Evolutionary conservation across 1,140 invertebrate genomes (phyloP).

Genomic region (Matsumurasca onukii): DNA sequence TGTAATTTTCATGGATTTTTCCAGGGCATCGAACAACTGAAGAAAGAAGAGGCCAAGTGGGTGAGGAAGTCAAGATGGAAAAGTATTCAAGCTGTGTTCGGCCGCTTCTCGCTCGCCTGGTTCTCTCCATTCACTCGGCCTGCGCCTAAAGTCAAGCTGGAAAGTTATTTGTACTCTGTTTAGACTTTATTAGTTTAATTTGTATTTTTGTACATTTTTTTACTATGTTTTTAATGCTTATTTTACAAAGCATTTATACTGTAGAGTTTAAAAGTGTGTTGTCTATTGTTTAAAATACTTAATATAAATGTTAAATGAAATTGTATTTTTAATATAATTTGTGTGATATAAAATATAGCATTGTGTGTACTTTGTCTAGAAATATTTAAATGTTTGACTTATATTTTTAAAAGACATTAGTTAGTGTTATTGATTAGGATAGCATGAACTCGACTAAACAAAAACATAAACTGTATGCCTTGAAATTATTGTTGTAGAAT

Average conservation of each 20-base stretch:
- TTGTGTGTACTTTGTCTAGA: too few species aligned
- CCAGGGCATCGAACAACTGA: slow-evolving; percentile 92
- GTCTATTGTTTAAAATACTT: too few species aligned
- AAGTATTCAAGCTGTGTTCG: slow-evolving; percentile 93
- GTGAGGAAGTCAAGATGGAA: slow-evolving; percentile 89
- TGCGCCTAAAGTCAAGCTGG: slow-evolving; percentile 69
- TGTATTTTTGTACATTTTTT: slow-evolving; percentile 12
- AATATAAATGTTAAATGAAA: too few species aligned
- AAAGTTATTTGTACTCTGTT: slow-evolving; percentile 65
- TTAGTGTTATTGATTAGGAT: too few species aligned
- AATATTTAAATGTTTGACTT: too few species aligned
- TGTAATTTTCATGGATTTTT: slow-evolving; percentile 23
- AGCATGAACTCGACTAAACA: too few species aligned
- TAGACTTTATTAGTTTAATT: slow-evolving; percentile 17
- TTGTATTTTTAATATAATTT: too few species aligned
- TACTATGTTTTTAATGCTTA: neutral
- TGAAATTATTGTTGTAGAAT: too few species aligned
- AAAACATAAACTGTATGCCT: too few species aligned
- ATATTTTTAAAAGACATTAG: too few species aligned
- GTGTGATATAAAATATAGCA: too few species aligned
- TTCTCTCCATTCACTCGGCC: slow-evolving; percentile 92
- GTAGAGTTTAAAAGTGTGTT: neutral
- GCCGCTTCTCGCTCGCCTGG: slow-evolving; percentile 89
- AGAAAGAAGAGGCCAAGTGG: slow-evolving; percentile 91
- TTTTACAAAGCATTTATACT: neutral